phyloP scores from a whole-genome alignment of 2,113 vertebrate species.

The Platysternon megacephalum region DNA sequence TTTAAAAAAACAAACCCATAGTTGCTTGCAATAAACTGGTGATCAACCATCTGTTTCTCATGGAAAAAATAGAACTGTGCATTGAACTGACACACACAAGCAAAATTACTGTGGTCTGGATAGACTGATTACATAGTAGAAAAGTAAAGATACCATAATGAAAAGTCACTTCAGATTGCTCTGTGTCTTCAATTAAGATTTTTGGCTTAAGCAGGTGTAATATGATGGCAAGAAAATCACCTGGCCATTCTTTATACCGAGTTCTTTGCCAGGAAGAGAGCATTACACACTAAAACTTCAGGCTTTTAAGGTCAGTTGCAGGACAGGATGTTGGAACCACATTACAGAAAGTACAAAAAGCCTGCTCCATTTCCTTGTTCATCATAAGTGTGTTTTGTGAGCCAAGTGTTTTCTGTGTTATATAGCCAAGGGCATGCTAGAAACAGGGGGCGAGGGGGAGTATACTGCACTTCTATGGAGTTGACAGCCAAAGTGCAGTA shows the following conservation, averaged over 20 bases:
- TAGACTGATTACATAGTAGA: neutral
- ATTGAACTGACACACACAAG: neutral
- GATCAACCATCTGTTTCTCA: neutral
- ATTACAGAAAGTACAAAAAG: neutral
- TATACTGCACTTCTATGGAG: neutral
- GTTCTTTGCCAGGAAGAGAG: neutral
- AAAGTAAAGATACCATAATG: neutral
- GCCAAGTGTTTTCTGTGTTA: neutral
- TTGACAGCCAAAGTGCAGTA: neutral
- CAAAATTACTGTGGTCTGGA: neutral
- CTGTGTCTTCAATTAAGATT: slow-evolving; percentile 8
- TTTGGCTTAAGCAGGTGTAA: neutral
- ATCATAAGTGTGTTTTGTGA: neutral
- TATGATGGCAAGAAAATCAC: neutral
- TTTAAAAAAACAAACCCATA: neutral
- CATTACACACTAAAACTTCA: neutral
- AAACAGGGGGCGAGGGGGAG: neutral
- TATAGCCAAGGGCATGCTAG: neutral
- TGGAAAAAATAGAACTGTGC: neutral
- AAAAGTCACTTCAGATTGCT: neutral
- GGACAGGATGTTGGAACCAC: slow-evolving; percentile 2
- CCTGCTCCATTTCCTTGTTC: neutral
- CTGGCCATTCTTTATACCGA: neutral
- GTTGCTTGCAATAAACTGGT: slow-evolving; percentile 1
- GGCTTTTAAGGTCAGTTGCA: neutral